Base-by-base conservation (phyloP, 2,888 invertebrate genomes). In the Cryptocephalus moraei region DNA sequence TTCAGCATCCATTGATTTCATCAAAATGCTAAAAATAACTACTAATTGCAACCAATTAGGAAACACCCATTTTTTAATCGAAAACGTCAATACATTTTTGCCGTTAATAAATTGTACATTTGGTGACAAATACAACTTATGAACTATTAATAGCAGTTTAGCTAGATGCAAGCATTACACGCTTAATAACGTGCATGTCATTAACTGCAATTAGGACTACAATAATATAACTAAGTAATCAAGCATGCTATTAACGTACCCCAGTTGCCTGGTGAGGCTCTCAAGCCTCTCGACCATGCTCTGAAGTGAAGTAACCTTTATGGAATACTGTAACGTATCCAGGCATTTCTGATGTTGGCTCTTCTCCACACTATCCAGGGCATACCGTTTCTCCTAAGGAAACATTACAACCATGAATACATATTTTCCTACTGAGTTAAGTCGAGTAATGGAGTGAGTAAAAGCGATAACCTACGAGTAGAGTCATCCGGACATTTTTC, bases 281-380 rank as follows among this genome's bases (percentile, higher is more conserved):
- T 94, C 93, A 49, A 95, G 74, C 51, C 94, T 78, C 67, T 95
- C 94, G 33, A 94, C 86, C 73, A 95, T 84, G 40, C 91, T 91
- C 66, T 92, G 91, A 43, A 92, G 74, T 1, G 91, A 91, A 49
- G 86, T 89, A 1, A 94, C 91, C 78, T 91, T 92, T 56, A 95
- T 93, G 51, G 91, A 91, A 70, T 92, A 89, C 64, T 94, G 94
- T 58, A 95, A 75, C 49, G 88, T 88, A 66, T 95, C 94, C 53
- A 95, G 73, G 68, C 91, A 92, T 72, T 88, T 87, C 68, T 93
- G 92, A 50, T 94, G 76, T 60, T 89, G 88, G 61, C 81, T 79
- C 62, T 90, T 84, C 65, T 93, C 93, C 36, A 84, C 80, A 59
- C 82, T 83, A 63, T 95, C 94, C 45, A 91, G 75, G 4, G 88